Base-by-base conservation (phyloP, 37 sponge, comb jelly and placozoan species). In the Cliona cf. orientalis region DNA sequence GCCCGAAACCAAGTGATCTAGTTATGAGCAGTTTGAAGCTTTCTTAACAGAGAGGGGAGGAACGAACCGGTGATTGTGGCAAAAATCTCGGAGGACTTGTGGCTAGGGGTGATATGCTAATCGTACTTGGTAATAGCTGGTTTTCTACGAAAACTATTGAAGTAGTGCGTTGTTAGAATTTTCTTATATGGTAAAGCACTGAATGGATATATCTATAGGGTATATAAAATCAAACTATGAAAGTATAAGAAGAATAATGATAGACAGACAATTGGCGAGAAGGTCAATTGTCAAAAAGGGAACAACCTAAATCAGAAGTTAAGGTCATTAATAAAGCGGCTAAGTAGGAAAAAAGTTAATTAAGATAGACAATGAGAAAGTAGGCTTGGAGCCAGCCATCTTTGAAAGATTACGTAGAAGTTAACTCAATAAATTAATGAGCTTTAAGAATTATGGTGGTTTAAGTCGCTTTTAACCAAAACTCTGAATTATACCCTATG, bases 301-400 rank as follows among this genome's bases (percentile, higher is more conserved):
- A 86, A 91, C 83, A 91, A 69, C 91, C 91, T 69, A 71, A 79
- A 91, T 91, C 82, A 71, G 83, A 86, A 86, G 87, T 86, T 82
- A 86, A 91, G 83, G 87, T 82, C 79, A 63, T 82, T 45, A 71
- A 85, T 25, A 80, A 21, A n/a, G 12, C 6, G 44, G 14, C 72
- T 86, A 91, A 83, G 91, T 91, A 78, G 72, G 43, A 76, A 91
- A 85, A 78, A 57, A 79, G 75, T 1, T 65, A 46, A 78, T 41
- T 56, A 28, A 63, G 49, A 64, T 41, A 76, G 81, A 85, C 74
- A 85, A 86, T 86, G 75, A 86, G 89, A 49, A 93, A 93, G 94
- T 93, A 82, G 94, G 94, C 90, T 93, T 93, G 87, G 90, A 86
- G 69, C 79, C 90, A 89, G 94, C 90, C 90, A 89, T 93, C 94